phyloP scores from a whole-genome alignment of 2,113 vertebrate genomes.

The Seriola aureovittata region DNA sequence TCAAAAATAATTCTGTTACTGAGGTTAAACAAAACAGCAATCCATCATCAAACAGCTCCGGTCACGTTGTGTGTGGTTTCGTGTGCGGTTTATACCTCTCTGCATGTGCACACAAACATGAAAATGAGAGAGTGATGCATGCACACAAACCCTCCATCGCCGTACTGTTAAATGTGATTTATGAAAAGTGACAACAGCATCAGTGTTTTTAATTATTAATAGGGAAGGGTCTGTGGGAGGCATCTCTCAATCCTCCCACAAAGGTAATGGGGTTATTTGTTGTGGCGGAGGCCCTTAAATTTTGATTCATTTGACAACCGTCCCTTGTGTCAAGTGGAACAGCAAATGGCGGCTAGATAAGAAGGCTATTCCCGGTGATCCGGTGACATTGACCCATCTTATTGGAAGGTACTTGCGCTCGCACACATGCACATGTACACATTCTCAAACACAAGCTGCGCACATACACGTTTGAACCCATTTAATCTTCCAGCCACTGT shows the following conservation, averaged over 20 bases:
- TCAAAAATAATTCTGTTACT: slow-evolving; percentile 25
- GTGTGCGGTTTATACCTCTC: slow-evolving; percentile 4
- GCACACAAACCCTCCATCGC: slow-evolving; percentile 25
- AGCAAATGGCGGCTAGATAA: slow-evolving; percentile 75
- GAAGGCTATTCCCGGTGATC: slow-evolving; percentile 75
- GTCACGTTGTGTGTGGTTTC: slow-evolving; percentile 56
- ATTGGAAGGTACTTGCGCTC: slow-evolving; percentile 19
- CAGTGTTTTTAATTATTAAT: slow-evolving; percentile 86
- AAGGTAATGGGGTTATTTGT: slow-evolving; percentile 84
- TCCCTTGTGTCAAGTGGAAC: slow-evolving; percentile 76
- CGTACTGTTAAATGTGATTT: slow-evolving; percentile 74
- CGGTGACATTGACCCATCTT: slow-evolving; percentile 78
- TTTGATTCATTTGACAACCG: slow-evolving; percentile 84
- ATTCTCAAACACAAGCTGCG: slow-evolving; percentile 4
- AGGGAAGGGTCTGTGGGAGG: slow-evolving; percentile 70
- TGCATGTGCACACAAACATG: not conserved
- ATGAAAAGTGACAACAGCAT: slow-evolving; percentile 83
- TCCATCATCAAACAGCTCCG: slow-evolving; percentile 48
- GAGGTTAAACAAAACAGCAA: slow-evolving; percentile 24
- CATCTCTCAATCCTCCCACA: slow-evolving; percentile 78
- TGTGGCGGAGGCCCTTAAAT: slow-evolving; percentile 72
- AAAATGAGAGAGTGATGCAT: not conserved
- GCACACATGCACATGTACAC: not conserved
- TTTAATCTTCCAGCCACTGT: slow-evolving; percentile 43
- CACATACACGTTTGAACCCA: slow-evolving; percentile 15